Evolutionary conservation across 1,140 invertebrate species (phyloP).

Genomic region (Phocides pigmalion): DNA sequence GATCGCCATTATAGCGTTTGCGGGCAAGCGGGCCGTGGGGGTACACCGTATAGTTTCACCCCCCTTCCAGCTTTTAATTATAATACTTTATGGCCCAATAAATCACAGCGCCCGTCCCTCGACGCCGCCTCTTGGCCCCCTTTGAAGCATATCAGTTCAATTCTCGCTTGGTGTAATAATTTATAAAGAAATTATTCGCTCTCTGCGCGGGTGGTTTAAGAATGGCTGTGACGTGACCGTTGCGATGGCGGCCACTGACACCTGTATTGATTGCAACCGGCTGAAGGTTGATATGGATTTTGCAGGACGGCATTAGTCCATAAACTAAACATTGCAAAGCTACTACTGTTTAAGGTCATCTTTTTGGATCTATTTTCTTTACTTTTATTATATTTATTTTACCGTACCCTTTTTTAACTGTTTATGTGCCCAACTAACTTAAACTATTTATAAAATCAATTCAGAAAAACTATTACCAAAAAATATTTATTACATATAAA

Average conservation of each 20-base stretch:
- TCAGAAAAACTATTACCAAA: too few relatives aligned
- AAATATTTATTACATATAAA: too few relatives aligned
- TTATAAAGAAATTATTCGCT: slow-evolving; percentile 78
- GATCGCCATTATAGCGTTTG: slow-evolving; percentile 50
- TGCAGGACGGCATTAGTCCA: too few relatives aligned
- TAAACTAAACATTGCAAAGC: too few relatives aligned
- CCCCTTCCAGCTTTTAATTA: slow-evolving; percentile 83
- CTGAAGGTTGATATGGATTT: too few relatives aligned
- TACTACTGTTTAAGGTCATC: too few relatives aligned
- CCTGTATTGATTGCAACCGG: slow-evolving; percentile 9
- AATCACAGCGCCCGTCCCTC: slow-evolving; percentile 74
- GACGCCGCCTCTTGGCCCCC: slow-evolving; percentile 50
- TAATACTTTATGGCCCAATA: slow-evolving; percentile 85
- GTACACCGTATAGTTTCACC: slow-evolving; percentile 72
- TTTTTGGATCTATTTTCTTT: too few relatives aligned
- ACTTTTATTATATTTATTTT: too few relatives aligned
- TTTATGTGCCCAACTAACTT: too few relatives aligned
- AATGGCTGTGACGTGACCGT: slow-evolving; percentile 38
- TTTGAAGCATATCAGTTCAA: slow-evolving; percentile 80
- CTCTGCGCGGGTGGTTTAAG: slow-evolving; percentile 44
- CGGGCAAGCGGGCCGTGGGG: slow-evolving; percentile 54
- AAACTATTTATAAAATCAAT: too few relatives aligned
- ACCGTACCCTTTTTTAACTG: too few relatives aligned
- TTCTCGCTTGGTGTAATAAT: slow-evolving; percentile 70
- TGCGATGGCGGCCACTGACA: not conserved